These are phyloP conservation scores for Ariopsis seemanni DNA, from an alignment of 2,113 vertebrate genomes.

Conservation along the genomic window DNA sequence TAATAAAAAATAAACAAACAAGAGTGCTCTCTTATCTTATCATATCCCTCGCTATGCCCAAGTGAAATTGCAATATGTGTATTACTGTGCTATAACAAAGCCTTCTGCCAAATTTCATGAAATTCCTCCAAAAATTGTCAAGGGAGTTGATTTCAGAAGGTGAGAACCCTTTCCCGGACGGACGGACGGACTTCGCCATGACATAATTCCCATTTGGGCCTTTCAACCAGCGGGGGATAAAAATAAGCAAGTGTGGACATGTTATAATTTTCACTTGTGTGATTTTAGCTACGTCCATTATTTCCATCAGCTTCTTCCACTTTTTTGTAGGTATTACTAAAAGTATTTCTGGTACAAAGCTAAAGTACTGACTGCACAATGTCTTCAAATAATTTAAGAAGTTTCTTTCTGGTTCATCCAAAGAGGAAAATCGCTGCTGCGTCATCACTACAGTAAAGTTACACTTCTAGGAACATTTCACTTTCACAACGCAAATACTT, in stretches of 20 bases:
- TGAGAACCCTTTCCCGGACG: too few relatives aligned
- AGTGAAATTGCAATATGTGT: too few relatives aligned
- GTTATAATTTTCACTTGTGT: not conserved
- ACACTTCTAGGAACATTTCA: not conserved
- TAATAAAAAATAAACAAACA: too few relatives aligned
- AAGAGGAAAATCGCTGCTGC: not conserved
- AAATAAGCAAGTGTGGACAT: not conserved
- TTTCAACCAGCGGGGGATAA: too few relatives aligned
- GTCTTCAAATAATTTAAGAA: not conserved
- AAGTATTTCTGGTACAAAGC: not conserved
- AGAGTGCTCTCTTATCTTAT: too few relatives aligned
- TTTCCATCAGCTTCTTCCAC: not conserved
- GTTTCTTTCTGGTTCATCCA: not conserved
- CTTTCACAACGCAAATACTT: not conserved
- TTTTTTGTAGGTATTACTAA: not conserved
- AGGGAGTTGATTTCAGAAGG: too few relatives aligned
- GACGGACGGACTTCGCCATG: too few relatives aligned
- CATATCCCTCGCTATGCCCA: too few relatives aligned
- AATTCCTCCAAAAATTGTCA: too few relatives aligned
- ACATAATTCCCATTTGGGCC: too few relatives aligned
- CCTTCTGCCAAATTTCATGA: too few relatives aligned
- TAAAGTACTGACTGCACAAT: not conserved
- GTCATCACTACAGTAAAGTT: not conserved
- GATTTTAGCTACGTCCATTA: constrained; percentile 37
- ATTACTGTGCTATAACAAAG: too few relatives aligned